Evolutionary conservation across 2,113 vertebrate species (phyloP), one percentile per base, ranked within the genome.

Genomic region (Genyomyrus donnyi): DNA sequence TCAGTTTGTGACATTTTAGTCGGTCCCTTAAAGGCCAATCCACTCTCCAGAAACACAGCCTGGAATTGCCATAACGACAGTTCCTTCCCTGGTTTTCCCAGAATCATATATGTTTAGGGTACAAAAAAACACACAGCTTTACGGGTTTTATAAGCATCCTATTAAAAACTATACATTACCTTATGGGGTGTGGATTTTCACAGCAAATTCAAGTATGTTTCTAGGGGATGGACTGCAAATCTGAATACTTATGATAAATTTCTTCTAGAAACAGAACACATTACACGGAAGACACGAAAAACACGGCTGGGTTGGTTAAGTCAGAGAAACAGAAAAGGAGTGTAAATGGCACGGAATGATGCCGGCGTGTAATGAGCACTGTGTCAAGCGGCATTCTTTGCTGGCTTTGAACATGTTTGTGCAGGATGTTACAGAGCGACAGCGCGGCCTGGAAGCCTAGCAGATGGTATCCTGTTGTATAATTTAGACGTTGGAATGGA

Each of bases 321-420:
- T 39, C 35, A 2, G 35, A 80, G 74, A 80, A 50, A 48, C 45
- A 48, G 46, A 24, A 86, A 87, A 56, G 45, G 48, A 56, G 11
- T n/a, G 48, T 53, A 53, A 53, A 53, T 10, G n/a, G n/a, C 31
- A 87, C 13, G n/a, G 50, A 87, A 87, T 87, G 48, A 87, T 31
- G 85, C n/a, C 3, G 11, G 27, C 50, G 17, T 31, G 85, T 87
- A 87, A 87, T 87, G n/a, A 87, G n/a, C 85, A 31, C 19, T 24
- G 50, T 87, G 45, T 53, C n/a, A 39, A 87, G n/a, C 31, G 49
- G n/a, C 85, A 87, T 87, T 87, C 49, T 87, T 53, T 15, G 4
- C 85, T 31, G 50, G 50, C 85, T 87, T 87, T 87, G 85, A 87
- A 87, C 85, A 87, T 53, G 85, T 87, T 87, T 87, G 85, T 87